Conservation (phyloP, 53 echinoderm and acorn worm species). For the Paracentrotus lividus region DNA sequence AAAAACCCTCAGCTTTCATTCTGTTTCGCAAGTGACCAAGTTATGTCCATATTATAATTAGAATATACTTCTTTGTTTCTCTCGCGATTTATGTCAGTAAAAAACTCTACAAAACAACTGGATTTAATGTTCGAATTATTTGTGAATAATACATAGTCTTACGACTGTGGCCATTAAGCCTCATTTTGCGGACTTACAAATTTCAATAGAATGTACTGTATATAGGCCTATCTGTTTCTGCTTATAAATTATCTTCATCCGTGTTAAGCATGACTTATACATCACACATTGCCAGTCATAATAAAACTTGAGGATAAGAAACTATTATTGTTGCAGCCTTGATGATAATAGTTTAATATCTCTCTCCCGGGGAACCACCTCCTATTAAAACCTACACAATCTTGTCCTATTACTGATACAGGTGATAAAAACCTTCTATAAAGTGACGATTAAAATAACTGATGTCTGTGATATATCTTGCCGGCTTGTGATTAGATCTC, state of each 20-base stretch:
- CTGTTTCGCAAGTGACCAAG: no score
- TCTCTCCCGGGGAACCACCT: conserved; percentile 54
- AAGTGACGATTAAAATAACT: conserved; percentile 38
- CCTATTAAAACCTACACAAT: conserved; percentile 41
- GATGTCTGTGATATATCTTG: conserved; percentile 21
- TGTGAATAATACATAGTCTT: no score
- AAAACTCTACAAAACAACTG: no score
- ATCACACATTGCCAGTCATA: background rate
- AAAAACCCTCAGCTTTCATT: no score
- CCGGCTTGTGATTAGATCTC: conserved; percentile 54
- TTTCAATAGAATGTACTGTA: no score
- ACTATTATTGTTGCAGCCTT: conserved; percentile 11
- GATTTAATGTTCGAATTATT: no score
- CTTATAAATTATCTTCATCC: background rate
- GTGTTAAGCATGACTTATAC: background rate
- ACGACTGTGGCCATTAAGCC: no score
- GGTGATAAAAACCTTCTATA: conserved; percentile 32
- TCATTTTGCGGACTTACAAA: no score
- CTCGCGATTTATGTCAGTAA: no score
- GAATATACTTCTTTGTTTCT: no score
- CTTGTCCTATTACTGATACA: conserved; percentile 24
- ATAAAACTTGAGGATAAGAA: conserved; percentile 22
- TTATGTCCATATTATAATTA: no score
- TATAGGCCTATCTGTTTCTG: no score
- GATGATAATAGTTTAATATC: conserved; percentile 57